Evolutionary conservation across 2,113 vertebrate species (phyloP).

Genomic region (Atherinomorus stipes): DNA sequence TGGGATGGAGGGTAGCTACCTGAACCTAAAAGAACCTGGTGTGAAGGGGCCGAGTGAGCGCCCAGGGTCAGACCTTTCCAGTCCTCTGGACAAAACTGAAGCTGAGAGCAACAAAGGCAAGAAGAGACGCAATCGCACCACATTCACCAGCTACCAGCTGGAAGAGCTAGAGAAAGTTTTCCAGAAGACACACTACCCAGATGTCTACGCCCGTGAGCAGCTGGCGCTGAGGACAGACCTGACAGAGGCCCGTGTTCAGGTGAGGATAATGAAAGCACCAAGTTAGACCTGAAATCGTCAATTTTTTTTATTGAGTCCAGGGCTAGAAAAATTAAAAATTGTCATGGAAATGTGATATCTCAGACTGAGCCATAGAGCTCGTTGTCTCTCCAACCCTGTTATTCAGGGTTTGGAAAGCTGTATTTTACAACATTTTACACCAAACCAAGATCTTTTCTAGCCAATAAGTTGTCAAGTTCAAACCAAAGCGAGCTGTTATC

Average conservation of each 20-base stretch:
- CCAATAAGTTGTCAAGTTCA: too few species aligned
- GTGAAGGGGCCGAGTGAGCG: conserved; percentile 88
- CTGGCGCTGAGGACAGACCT: conserved; percentile 96
- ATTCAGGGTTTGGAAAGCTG: too few species aligned
- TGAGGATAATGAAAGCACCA: conserved; percentile 54
- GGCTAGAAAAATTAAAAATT: too few species aligned
- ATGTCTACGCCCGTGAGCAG: conserved; percentile 96
- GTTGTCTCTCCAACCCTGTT: too few species aligned
- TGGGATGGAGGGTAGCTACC: conserved; percentile 94
- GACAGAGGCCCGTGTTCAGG: conserved; percentile 96
- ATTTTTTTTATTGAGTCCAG: too few species aligned
- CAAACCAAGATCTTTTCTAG: too few species aligned
- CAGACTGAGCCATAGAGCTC: too few species aligned
- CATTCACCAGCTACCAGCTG: conserved; percentile 97
- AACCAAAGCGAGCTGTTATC: too few species aligned
- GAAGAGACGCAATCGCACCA: conserved; percentile 94
- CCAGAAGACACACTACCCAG: conserved; percentile 98
- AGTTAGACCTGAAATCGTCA: not conserved
- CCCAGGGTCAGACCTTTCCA: conserved; percentile 86
- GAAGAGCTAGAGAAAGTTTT: conserved; percentile 98
- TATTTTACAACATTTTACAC: too few species aligned
- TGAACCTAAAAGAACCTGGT: conserved; percentile 89
- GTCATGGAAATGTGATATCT: not conserved
- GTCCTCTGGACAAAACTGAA: conserved; percentile 91
- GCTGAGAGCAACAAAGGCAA: conserved; percentile 96